Percentiles rank a stretch among this genome's conserved stretches.
phyloP scores from a whole-genome alignment of 2,797 vertebrate species.

The Pangasius larnaudii region DNA sequence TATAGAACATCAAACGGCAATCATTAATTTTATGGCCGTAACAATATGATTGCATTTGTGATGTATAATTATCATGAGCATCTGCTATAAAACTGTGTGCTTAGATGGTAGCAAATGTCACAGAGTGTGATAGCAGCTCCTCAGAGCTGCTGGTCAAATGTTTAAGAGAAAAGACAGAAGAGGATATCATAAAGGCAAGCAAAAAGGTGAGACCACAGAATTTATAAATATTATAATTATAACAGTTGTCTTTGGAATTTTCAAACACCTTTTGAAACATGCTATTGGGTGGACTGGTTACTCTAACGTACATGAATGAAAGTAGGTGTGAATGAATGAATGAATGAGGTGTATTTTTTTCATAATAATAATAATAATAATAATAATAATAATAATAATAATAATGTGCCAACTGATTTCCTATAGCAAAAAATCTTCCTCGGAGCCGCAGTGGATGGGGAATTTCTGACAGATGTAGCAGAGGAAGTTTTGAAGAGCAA shows the following conservation, averaged over 20 bases:
- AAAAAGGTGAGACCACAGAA: constrained; percentile 64
- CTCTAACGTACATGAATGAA: background rate
- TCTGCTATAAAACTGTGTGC: constrained; percentile 9
- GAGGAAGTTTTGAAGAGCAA: constrained; percentile 73
- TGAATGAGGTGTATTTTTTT: background rate
- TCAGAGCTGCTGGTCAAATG: constrained; percentile 70
- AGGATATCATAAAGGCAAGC: constrained; percentile 62
- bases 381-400: background rate
- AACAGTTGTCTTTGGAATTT: background rate
- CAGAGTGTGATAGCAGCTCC: constrained; percentile 65
- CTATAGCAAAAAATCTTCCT: constrained; percentile 66
- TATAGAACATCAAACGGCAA: background rate
- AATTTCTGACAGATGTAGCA: constrained; percentile 70
- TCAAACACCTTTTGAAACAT: background rate
- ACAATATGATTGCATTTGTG: background rate
- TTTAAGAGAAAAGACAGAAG: constrained; percentile 64
- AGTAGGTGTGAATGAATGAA: background rate
- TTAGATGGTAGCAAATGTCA: constrained; percentile 69
- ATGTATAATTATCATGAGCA: background rate
- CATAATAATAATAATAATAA: background rate
- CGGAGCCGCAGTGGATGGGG: constrained; percentile 69
- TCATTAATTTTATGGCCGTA: background rate
- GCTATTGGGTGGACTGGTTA: background rate
- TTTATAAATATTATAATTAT: background rate
- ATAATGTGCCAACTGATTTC: background rate